Evolutionary conservation across 37 sponge, comb jelly and placozoan genomes (phyloP), one percentile per base, ranked within the genome.

Genomic region (Halichondria panicea): DNA sequence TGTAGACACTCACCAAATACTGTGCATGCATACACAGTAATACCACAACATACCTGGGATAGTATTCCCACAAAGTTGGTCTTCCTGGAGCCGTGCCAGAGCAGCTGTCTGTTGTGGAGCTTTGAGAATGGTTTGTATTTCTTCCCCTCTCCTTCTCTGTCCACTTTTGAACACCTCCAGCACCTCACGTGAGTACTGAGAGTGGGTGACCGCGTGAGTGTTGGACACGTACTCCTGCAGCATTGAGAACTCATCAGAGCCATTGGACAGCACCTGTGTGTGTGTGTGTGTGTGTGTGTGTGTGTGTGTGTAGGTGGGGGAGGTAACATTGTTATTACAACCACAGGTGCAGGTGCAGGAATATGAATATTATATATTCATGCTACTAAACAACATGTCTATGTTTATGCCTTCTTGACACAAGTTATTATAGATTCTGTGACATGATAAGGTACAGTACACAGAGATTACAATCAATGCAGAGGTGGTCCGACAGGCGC

Each of bases 1-100:
- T n/a, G n/a, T n/a, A n/a, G n/a, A n/a, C n/a, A n/a, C n/a, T n/a
- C n/a, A n/a, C n/a, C n/a, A n/a, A n/a, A n/a, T n/a, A n/a, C n/a
- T n/a, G n/a, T n/a, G n/a, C n/a, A n/a, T n/a, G n/a, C n/a, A n/a
- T n/a, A n/a, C n/a, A n/a, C n/a, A n/a, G n/a, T n/a, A n/a, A n/a
- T n/a, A n/a, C 4, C 19, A 4, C 6, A 6, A 68, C 63, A 7
- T 11, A 77, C 94, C 67, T 98, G 99, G 2, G 96, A 95, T 2
- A 98, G 68, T 40, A 98, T 98, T 24, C 99, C 99, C 6, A 74
- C 94, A 56, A 71, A 98, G 82, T 98, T 98, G 70, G 96, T 94
- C 32, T 79, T 77, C 21, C 96, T 58, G 13, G 96, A 96, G 25
- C 99, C 99, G 52, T 98, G 99, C 99, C 99, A 98, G 31, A 98